Evolutionary conservation across 2,888 invertebrate species (phyloP).

Genomic region (Dendrolimus pini): DNA sequence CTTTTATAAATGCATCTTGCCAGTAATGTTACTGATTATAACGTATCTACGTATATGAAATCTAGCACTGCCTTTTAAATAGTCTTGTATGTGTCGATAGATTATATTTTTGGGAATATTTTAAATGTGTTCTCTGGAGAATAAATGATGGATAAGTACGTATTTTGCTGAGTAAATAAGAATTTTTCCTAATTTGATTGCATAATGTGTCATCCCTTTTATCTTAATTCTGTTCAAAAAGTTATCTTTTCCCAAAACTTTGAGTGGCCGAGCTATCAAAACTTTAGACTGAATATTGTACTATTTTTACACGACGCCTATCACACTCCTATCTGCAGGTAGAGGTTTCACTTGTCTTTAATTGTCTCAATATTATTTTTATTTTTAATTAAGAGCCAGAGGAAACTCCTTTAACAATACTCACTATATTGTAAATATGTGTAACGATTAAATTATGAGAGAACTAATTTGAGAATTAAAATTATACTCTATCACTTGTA

Average conservation of each 20-base stretch:
- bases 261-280: conserved; percentile 6
- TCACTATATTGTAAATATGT: conserved; percentile 69
- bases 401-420: conserved; percentile 56
- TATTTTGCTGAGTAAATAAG: too few relatives aligned
- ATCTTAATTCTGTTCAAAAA: neutral
- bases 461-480: conserved; percentile 57
- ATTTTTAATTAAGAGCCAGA: conserved; percentile 27
- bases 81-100: conserved; percentile 3
- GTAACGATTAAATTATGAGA: conserved; percentile 38
- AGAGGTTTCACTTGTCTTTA: neutral
- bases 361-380: neutral
- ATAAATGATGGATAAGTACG: too few relatives aligned
- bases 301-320: conserved; percentile 5
- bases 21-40: neutral
- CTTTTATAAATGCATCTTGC: neutral
- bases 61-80: conserved; percentile 5
- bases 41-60: conserved; percentile 5
- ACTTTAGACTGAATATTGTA: conserved; percentile 17
- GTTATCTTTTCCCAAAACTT: neutral
- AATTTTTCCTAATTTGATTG: too few relatives aligned
- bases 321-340: neutral
- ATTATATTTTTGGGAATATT: neutral
- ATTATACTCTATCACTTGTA: conserved; percentile 71
- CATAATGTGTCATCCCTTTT: neutral
- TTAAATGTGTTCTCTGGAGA: too few relatives aligned